phyloP scores from a whole-genome alignment of 2,888 invertebrate species.

The Watsonalla cultraria region DNA sequence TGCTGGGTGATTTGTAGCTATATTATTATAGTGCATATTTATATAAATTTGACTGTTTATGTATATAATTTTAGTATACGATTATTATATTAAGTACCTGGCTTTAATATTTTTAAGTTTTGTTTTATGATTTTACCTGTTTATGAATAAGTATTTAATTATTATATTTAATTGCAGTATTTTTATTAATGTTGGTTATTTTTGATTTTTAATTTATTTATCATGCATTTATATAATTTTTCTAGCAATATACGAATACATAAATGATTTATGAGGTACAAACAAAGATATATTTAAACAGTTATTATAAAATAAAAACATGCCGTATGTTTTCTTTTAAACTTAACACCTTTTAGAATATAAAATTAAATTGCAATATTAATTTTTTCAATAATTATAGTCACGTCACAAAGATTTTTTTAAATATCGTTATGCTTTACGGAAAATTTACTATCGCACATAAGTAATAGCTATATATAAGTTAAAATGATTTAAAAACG shows the following conservation, averaged over 20 bases:
- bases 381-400: background rate
- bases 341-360: background rate
- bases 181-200: background rate
- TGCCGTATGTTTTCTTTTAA: constrained; percentile 26
- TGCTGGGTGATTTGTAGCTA: constrained; percentile 18
- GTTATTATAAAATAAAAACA: constrained; percentile 35
- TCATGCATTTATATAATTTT: constrained; percentile 5
- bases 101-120: constrained; percentile 67
- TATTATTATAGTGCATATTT: constrained; percentile 18
- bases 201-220: constrained; percentile 13
- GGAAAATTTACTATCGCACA: too few relatives aligned
- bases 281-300: constrained; percentile 17
- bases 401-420: too few relatives aligned
- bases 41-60: constrained; percentile 26
- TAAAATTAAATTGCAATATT: background rate
- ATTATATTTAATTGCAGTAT: constrained; percentile 4
- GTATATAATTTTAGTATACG: constrained; percentile 34
- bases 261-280: constrained; percentile 13
- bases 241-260: constrained; percentile 5
- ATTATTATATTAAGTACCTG: constrained; percentile 44
- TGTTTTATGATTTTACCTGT: constrained; percentile 34
- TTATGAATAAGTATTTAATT: constrained; percentile 18
- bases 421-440: too few relatives aligned
- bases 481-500: too few relatives aligned
- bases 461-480: too few relatives aligned